Base-by-base conservation (phyloP, 2,797 vertebrate genomes). In the Rhinogobio ventralis region DNA sequence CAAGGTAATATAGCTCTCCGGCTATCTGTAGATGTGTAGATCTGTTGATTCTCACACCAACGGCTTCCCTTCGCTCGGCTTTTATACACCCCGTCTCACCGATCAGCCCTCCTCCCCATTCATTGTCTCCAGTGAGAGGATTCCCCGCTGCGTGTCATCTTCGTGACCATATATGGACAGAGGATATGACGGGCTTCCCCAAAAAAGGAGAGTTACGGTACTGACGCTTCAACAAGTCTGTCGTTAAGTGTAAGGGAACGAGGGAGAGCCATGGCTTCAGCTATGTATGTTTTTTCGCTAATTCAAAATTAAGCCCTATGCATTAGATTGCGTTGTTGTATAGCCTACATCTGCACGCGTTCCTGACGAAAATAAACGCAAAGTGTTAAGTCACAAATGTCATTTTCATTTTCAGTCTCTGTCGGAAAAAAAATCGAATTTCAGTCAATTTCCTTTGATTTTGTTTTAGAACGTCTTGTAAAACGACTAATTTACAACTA, bases 101-200 rank as follows among this genome's bases (percentile, higher is more conserved):
- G 95, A 94, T 95, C 90, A 94, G 94, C 95, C 97, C 97, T 97
- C 97, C 97, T 96, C 95, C 95, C 96, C 96, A 96, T 96, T 96
- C 96, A 97, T 96, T 96, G 95, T 94, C 97, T 97, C 97, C 97
- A 97, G 92, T 97, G 97, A 98, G 96, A 89, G 97, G 98, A 97
- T 97, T 97, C 97, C 97, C 97, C 97, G 95, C 96, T 94, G 96
- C 95, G 95, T 96, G 95, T 97, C 97, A 98, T 96, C 96, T 98
- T 97, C 95, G 96, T 97, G 98, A 96, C 97, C 98, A 97, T 96
- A 98, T 90, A 97, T 96, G 98, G 98, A 98, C 95, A 97, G 96
- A 98, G 97, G 98, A 98, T 97, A 97, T 98, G 96, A 96, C 94
- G 96, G 96, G 95, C 93, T 96, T 94, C 91, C 96, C 96, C 95